Evolutionary conservation across 2,797 vertebrate species (phyloP).

Genomic region (Rachycentron canadum): DNA sequence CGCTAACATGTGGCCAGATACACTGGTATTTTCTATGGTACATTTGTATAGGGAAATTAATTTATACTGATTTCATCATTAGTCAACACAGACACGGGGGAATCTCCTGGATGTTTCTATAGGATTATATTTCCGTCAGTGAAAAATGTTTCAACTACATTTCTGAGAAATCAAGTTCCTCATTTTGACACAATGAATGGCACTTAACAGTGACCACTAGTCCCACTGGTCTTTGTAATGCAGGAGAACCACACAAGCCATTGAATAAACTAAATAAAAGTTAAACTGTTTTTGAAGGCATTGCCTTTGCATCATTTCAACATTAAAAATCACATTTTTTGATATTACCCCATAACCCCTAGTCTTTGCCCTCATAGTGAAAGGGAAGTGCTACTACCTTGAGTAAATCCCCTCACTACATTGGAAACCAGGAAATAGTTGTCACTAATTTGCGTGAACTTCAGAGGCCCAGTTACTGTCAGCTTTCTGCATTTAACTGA

Average conservation of each 20-base stretch:
- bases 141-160: slow-evolving; percentile 4
- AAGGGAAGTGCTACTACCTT: neutral
- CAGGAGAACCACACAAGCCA: neutral
- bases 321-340: neutral
- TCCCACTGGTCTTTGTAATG: neutral
- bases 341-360: neutral
- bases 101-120: slow-evolving; percentile 10
- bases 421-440: neutral
- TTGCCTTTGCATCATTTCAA: neutral
- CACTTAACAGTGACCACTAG: neutral
- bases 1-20: neutral
- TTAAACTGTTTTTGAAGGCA: neutral
- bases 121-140: neutral
- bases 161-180: slow-evolving; percentile 1
- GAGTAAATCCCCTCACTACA: neutral
- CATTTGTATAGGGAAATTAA: slow-evolving; percentile 15
- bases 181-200: neutral
- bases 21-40: neutral
- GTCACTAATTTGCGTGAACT: neutral
- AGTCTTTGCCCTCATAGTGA: neutral
- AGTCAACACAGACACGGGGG: slow-evolving; percentile 14
- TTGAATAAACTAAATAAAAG: neutral
- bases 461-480: neutral
- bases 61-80: slow-evolving; percentile 14
- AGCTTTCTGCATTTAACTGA: neutral